Base-by-base conservation (phyloP, 2,888 invertebrate genomes). In the Exocentrus adspersus region DNA sequence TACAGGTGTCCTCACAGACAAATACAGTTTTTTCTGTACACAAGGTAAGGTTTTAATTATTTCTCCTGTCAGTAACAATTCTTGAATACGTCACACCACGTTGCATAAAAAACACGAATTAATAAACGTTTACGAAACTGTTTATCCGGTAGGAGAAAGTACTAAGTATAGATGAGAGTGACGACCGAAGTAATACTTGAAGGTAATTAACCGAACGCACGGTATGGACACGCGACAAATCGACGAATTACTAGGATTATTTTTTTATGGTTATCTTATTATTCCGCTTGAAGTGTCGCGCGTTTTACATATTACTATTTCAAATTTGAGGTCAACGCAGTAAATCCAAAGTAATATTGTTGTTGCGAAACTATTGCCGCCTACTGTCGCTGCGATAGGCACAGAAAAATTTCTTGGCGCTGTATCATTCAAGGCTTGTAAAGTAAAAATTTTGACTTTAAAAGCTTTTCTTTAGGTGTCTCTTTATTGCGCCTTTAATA, bases 11-110 rank as follows among this genome's bases (percentile, higher is more conserved):
- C 94, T 9, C 93, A 94, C 82, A 91, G 90, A 0, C 89, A 89
- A 78, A 94, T 94, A 80, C 88, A 92, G 75, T 93, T 92, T 81
- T 94, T 87, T 82, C 82, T 94, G 6, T 94, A 93, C 75, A 94
- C 94, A 0, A 89, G 91, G 92, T 90, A 83, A 76, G n/a, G n/a
- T n/a, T n/a, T n/a, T n/a, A n/a, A n/a, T n/a, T n/a, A n/a, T n/a
- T n/a, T n/a, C n/a, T n/a, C n/a, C n/a, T n/a, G n/a, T n/a, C n/a
- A n/a, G n/a, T n/a, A n/a, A n/a, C n/a, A n/a, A n/a, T n/a, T n/a
- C n/a, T n/a, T n/a, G n/a, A n/a, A n/a, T n/a, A n/a, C n/a, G n/a
- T n/a, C n/a, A n/a, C n/a, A n/a, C n/a, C n/a, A n/a, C n/a, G n/a
- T 24, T 12, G 10, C 14, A 12, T 28, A 21, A 21, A 43, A 54